A percentile compares a stretch with the other conserved stretches of the same genome.
These are phyloP conservation scores for Euplagia quadripunctaria DNA, from an alignment of 2,888 invertebrate species.

Conservation along the genomic window DNA sequence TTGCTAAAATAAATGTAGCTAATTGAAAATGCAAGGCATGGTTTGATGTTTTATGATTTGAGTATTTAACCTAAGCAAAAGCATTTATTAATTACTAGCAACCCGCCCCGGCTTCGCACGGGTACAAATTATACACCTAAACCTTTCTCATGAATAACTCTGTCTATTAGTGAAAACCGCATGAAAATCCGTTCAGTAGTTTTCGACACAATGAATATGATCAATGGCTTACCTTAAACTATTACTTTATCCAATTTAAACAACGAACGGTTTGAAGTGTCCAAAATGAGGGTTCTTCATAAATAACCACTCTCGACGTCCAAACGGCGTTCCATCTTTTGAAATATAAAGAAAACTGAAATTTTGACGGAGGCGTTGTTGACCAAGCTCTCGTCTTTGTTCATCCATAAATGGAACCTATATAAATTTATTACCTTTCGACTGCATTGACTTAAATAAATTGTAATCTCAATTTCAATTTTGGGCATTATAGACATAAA, in stretches of 20 bases:
- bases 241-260: neutral
- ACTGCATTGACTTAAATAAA: neutral
- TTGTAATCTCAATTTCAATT: neutral
- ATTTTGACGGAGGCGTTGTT: neutral
- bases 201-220: neutral
- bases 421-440: neutral
- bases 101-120: no score
- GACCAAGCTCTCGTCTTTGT: constrained; percentile 6
- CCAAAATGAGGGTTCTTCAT: neutral
- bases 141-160: no score
- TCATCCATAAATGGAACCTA: constrained; percentile 2
- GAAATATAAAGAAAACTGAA: constrained; percentile 8
- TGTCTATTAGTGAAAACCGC: no score
- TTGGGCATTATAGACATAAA: neutral
- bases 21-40: no score
- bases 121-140: no score
- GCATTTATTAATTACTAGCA: no score
- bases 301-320: neutral
- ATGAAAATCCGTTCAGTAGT: no score
- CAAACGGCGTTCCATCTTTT: neutral
- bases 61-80: no score
- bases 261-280: neutral
- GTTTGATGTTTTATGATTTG: no score
- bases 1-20: no score
- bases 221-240: neutral